Conservation (phyloP, 2,113 vertebrate species). For the Myotis yumanensis region DNA sequence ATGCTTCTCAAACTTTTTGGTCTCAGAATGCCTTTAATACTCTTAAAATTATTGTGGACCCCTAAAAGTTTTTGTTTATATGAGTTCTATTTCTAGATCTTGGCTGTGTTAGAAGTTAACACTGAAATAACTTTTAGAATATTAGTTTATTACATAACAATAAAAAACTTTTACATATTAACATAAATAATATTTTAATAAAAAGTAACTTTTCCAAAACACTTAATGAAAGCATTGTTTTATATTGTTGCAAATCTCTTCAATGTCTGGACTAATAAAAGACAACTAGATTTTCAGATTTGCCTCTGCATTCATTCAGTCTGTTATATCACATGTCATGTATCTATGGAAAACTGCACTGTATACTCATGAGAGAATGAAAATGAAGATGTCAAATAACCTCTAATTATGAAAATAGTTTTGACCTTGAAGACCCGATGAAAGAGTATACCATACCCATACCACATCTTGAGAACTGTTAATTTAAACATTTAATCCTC, state of each 20-base stretch:
- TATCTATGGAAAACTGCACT: background rate
- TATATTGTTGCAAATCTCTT: background rate
- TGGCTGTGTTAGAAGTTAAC: background rate
- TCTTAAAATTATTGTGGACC: background rate
- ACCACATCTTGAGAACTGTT: background rate
- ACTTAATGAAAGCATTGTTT: slow-evolving; percentile 15
- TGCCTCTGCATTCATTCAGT: background rate
- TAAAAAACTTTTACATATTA: slow-evolving; percentile 7
- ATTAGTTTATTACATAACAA: background rate
- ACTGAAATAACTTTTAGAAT: background rate
- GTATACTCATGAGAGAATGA: background rate
- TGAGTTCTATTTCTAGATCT: background rate
- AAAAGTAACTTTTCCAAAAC: slow-evolving; percentile 37
- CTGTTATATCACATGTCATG: background rate
- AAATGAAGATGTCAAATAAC: background rate
- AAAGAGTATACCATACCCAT: background rate
- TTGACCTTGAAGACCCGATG: background rate
- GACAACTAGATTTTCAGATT: slow-evolving; percentile 20
- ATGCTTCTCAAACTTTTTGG: background rate
- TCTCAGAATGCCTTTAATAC: background rate
- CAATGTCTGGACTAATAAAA: background rate
- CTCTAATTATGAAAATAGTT: background rate
- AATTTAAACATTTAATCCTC: background rate
- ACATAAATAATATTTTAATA: background rate
- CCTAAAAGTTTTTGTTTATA: background rate